A percentile compares a stretch with the other conserved stretches of the same genome.
Evolutionary conservation across 2,888 invertebrate genomes (phyloP).

Genomic region (Caenorhabditis imperialis): DNA sequence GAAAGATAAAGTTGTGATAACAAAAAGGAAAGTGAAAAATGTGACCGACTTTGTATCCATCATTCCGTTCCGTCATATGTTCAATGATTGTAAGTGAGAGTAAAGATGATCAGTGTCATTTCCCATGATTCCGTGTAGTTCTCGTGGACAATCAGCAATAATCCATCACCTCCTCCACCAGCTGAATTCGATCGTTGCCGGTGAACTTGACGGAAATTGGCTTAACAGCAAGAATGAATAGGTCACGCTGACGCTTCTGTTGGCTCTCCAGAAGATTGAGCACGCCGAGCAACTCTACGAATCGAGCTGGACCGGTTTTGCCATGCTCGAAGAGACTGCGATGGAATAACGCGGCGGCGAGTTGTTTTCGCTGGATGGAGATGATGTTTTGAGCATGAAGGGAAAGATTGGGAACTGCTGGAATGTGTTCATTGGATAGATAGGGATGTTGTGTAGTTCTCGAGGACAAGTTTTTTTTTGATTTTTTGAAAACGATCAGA

Average conservation of each 20-base stretch:
- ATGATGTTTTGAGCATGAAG: constrained; percentile 7
- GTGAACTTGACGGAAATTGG: constrained; percentile 11
- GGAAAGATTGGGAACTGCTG: constrained; percentile 42
- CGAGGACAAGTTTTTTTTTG: too few relatives aligned
- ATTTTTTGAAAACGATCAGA: too few relatives aligned
- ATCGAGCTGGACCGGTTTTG: constrained; percentile 12
- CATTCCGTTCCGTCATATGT: too few relatives aligned
- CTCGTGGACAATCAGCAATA: too few relatives aligned
- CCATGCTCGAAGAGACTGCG: constrained; percentile 21
- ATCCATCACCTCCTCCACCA: constrained; percentile 28
- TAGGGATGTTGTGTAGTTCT: too few relatives aligned
- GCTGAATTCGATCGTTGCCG: constrained; percentile 4
- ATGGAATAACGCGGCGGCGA: constrained; percentile 19
- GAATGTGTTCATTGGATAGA: too few relatives aligned
- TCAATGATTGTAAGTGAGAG: too few relatives aligned
- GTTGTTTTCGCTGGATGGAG: constrained; percentile 3
- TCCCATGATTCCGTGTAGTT: too few relatives aligned
- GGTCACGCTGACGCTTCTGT: constrained; percentile 31
- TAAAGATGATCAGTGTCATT: too few relatives aligned
- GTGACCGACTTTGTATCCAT: too few relatives aligned
- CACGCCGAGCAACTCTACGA: constrained; percentile 14
- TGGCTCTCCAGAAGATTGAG: constrained; percentile 30
- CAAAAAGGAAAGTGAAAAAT: too few relatives aligned
- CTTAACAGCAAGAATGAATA: constrained; percentile 19
- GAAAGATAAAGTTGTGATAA: too few relatives aligned